A percentile compares a stretch with the other conserved stretches of the same genome.
These are phyloP conservation scores for Lasioglossum morio DNA, from an alignment of 2,888 invertebrate genomes.

Conservation along the genomic window DNA sequence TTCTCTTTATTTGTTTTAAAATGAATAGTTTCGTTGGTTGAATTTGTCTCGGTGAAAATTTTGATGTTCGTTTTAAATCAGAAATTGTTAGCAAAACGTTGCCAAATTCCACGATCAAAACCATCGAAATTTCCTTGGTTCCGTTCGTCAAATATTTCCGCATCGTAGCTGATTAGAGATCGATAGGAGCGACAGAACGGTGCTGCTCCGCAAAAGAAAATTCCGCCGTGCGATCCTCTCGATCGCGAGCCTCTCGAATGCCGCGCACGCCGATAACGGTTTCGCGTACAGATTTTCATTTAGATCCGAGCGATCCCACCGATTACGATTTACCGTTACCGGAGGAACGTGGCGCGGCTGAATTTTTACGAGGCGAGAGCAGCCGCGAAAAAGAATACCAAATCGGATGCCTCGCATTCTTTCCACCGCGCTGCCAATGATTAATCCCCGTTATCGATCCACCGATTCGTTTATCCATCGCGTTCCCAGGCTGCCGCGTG, in stretches of 20 bases:
- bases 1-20: too few species aligned
- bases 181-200: background rate
- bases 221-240: background rate
- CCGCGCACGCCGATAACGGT: constrained; percentile 27
- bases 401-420: background rate
- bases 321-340: constrained; percentile 37
- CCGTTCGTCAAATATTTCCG: background rate
- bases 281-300: constrained; percentile 33
- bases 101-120: too few species aligned
- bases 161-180: background rate
- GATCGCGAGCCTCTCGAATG: constrained; percentile 27
- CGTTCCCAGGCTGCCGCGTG: background rate
- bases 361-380: constrained; percentile 19
- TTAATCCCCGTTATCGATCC: constrained; percentile 1
- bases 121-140: too few species aligned
- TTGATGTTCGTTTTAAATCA: background rate
- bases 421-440: background rate
- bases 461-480: background rate
- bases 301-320: constrained; percentile 32
- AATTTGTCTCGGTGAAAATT: background rate
- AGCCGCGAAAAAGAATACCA: constrained; percentile 16
- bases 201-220: background rate
- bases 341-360: constrained; percentile 1
- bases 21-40: background rate
- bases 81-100: too few species aligned